Conservation (phyloP, 1,140 invertebrate genomes). For the Halesus radiatus region DNA sequence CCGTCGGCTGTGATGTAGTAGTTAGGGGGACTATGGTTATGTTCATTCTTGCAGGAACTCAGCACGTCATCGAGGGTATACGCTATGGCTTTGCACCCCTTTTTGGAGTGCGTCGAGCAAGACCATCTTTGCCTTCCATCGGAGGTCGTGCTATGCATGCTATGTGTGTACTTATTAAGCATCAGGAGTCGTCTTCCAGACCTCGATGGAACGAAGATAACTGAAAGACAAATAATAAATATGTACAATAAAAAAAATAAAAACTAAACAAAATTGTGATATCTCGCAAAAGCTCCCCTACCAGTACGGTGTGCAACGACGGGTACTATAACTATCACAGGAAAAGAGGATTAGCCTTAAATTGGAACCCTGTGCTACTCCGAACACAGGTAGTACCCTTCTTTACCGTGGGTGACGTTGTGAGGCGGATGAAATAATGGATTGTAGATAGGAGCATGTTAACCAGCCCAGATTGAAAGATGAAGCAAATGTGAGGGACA, state of each 20-base stretch:
- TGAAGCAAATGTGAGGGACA: too few species aligned
- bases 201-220: neutral
- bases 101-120: constrained; percentile 23
- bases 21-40: neutral
- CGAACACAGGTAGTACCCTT: too few species aligned
- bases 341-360: too few species aligned
- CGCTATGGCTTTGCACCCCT: constrained; percentile 12
- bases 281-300: too few species aligned
- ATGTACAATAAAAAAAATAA: neutral
- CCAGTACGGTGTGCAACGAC: too few species aligned
- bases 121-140: constrained; percentile 21
- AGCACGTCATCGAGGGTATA: neutral
- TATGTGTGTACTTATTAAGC: neutral
- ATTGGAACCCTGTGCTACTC: too few species aligned
- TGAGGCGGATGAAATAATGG: too few species aligned
- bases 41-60: neutral
- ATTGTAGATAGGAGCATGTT: too few species aligned
- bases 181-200: constrained; percentile 5
- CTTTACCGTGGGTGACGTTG: too few species aligned
- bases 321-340: too few species aligned
- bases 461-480: too few species aligned
- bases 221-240: constrained; percentile 14
- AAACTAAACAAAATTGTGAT: too few species aligned
- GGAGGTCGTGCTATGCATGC: neutral
- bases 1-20: neutral